A percentile compares a stretch with the other conserved stretches of the same genome.
Evolutionary conservation across 1,140 invertebrate genomes (phyloP).

Genomic region (Conus betulinus): DNA sequence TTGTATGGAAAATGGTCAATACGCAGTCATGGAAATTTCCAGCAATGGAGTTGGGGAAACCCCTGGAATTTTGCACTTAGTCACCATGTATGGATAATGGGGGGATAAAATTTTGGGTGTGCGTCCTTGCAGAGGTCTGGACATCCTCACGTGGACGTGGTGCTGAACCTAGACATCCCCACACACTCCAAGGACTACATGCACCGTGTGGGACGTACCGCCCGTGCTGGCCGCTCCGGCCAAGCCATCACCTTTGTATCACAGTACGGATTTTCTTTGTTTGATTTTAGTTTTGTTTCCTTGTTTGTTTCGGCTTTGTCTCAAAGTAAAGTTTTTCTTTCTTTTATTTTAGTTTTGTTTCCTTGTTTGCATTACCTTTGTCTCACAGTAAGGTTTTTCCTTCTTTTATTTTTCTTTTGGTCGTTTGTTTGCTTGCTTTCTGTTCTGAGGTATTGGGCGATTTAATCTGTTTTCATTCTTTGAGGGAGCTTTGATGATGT

Average conservation of each 20-base stretch:
- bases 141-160: conserved; percentile 98
- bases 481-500: no score
- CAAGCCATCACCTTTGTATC: conserved; percentile 81
- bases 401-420: no score
- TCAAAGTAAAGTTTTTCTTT: neutral
- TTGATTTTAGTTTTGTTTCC: conserved; percentile 35
- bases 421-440: no score
- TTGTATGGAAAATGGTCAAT: no score
- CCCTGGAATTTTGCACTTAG: no score
- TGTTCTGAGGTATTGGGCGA: no score
- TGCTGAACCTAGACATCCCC: conserved; percentile 98
- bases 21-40: no score
- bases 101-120: conserved; percentile 29
- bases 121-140: conserved; percentile 85
- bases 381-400: no score
- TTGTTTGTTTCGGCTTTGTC: neutral
- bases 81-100: neutral
- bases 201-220: conserved; percentile 96
- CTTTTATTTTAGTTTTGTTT: no score
- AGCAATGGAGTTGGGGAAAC: no score
- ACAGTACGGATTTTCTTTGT: conserved; percentile 75
- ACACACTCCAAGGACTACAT: conserved; percentile 97
- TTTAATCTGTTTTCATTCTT: no score
- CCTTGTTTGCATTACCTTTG: no score
- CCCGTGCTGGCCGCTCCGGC: conserved; percentile 92